Percentiles rank a stretch among this genome's conserved stretches.
These are phyloP conservation scores for Lota lota DNA, from an alignment of 2,113 vertebrate genomes.

Conservation along the genomic window DNA sequence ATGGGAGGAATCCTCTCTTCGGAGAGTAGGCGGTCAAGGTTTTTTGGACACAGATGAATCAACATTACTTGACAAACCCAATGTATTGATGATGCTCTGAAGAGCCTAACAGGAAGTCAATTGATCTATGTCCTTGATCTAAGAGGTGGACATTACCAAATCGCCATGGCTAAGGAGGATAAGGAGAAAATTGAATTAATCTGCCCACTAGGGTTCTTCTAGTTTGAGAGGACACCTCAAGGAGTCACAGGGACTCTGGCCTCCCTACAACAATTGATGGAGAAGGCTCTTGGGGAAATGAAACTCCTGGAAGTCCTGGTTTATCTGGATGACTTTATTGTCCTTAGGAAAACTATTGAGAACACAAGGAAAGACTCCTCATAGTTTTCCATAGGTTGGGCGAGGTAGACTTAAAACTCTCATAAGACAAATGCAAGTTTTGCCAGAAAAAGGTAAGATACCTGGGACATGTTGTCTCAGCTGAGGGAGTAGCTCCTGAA, in stretches of 20 bases:
- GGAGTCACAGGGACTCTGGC: neutral
- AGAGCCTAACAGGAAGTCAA: conserved; percentile 6
- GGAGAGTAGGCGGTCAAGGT: too few species aligned
- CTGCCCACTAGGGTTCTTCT: neutral
- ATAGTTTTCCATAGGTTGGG: neutral
- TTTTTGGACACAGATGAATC: too few species aligned
- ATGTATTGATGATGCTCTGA: conserved; percentile 4
- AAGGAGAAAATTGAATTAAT: neutral
- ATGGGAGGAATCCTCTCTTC: too few species aligned
- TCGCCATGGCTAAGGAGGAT: conserved; percentile 15
- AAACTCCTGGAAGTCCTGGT: neutral
- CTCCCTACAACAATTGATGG: neutral
- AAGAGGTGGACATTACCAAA: conserved; percentile 8
- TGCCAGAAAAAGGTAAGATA: neutral
- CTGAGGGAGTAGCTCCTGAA: neutral
- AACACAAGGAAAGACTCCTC: neutral
- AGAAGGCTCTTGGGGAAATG: neutral
- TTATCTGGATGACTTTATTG: neutral
- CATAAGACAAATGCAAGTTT: neutral
- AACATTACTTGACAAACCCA: too few species aligned
- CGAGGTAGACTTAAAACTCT: neutral
- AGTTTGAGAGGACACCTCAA: neutral
- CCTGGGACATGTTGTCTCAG: neutral
- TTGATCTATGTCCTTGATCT: conserved; percentile 22
- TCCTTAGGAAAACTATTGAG: neutral